These are phyloP conservation scores for Argyrosomus regius DNA, from an alignment of 2,797 vertebrate genomes.

Conservation along the genomic window DNA sequence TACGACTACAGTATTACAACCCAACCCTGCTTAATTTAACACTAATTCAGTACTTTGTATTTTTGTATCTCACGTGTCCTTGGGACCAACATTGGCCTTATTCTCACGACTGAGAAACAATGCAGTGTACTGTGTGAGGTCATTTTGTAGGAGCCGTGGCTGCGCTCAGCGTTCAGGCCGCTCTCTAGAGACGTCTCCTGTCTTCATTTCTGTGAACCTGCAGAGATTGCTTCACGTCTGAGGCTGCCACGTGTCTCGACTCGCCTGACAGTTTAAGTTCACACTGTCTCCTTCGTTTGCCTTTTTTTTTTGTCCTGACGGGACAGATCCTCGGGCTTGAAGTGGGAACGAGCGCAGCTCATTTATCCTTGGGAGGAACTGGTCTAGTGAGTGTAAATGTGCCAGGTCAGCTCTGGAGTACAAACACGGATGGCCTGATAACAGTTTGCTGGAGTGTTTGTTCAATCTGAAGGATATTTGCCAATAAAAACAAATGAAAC, in stretches of 20 bases:
- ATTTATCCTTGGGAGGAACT: constrained; percentile 21
- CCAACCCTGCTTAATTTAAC: not conserved
- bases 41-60: not conserved
- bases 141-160: constrained; percentile 23
- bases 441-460: not conserved
- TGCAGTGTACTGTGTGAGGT: constrained; percentile 20
- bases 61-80: constrained; percentile 5
- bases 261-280: constrained; percentile 52
- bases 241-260: constrained; percentile 50
- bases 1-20: not conserved
- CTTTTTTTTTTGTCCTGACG: constrained; percentile 26
- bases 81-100: constrained; percentile 19
- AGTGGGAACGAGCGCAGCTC: constrained; percentile 17
- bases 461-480: not conserved
- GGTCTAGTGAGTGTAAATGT: constrained; percentile 21
- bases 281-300: constrained; percentile 21
- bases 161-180: constrained; percentile 17
- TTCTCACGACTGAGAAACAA: constrained; percentile 52
- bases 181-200: constrained; percentile 24
- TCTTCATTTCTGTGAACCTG: constrained; percentile 36
- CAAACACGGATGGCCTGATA: constrained; percentile 32
- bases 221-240: constrained; percentile 43
- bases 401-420: constrained; percentile 15
- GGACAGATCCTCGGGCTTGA: constrained; percentile 29
- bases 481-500: constrained; percentile 8